Evolutionary conservation across 2,888 invertebrate species (phyloP).

Genomic region (Pedicia rivosa): DNA sequence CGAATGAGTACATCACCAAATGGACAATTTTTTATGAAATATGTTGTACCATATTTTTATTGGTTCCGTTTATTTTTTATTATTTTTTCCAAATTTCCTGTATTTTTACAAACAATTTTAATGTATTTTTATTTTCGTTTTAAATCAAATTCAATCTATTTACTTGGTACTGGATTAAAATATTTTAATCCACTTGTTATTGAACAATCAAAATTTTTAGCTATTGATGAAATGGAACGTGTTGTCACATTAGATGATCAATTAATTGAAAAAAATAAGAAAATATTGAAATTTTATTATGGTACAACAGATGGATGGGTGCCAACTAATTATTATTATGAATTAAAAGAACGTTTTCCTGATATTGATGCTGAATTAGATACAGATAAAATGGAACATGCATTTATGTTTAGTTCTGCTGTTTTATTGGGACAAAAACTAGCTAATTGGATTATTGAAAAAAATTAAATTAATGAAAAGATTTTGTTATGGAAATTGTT

Average conservation of each 20-base stretch:
- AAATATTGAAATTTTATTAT: slow-evolving; percentile 63
- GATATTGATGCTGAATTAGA: slow-evolving; percentile 43
- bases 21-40: slow-evolving; percentile 50
- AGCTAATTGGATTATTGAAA: no score
- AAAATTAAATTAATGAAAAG: no score
- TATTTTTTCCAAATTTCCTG: slow-evolving; percentile 39
- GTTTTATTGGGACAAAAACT: no score
- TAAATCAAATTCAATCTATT: slow-evolving; percentile 34
- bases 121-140: slow-evolving; percentile 39
- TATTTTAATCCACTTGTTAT: slow-evolving; percentile 41
- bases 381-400: slow-evolving; percentile 46
- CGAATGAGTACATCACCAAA: slow-evolving; percentile 59
- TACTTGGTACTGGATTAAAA: slow-evolving; percentile 35
- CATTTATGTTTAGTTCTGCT: slow-evolving; percentile 71
- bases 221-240: slow-evolving; percentile 62
- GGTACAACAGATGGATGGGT: slow-evolving; percentile 71
- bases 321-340: slow-evolving; percentile 52
- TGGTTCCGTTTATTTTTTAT: slow-evolving; percentile 32
- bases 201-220: slow-evolving; percentile 51
- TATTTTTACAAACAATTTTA: slow-evolving; percentile 32
- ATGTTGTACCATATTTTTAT: slow-evolving; percentile 36
- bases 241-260: slow-evolving; percentile 50
- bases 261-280: slow-evolving; percentile 37
- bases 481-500: no score
- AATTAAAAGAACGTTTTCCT: slow-evolving; percentile 43